These are phyloP conservation scores for Ctenopoma kingsleyae DNA, from an alignment of 2,797 vertebrate species.

Conservation along the genomic window DNA sequence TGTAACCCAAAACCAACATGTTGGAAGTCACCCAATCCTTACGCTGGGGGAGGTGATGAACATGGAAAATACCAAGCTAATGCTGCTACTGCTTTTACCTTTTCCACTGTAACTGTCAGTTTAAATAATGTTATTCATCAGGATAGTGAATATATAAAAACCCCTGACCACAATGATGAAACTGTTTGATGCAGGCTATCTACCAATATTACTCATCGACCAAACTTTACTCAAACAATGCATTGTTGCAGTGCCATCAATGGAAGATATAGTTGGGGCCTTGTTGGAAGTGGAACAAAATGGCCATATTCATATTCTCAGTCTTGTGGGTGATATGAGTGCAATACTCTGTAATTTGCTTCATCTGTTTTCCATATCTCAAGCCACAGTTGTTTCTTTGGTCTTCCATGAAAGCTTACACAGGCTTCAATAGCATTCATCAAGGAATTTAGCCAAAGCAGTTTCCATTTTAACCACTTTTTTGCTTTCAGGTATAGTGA, in stretches of 20 bases:
- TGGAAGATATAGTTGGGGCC: conserved; percentile 23
- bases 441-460: conserved; percentile 59
- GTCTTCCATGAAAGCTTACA: conserved; percentile 52
- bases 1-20: conserved; percentile 63
- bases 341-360: conserved; percentile 57
- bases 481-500: conserved; percentile 44
- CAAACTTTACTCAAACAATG: conserved; percentile 29
- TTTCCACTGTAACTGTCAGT: conserved; percentile 51
- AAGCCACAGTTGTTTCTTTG: conserved; percentile 65
- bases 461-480: conserved; percentile 47
- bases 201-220: conserved; percentile 26
- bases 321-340: conserved; percentile 68
- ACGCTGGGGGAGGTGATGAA: conserved; percentile 66
- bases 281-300: conserved; percentile 57
- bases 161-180: conserved; percentile 16
- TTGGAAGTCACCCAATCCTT: conserved; percentile 67
- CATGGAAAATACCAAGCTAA: conserved; percentile 60
- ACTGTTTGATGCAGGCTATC: not conserved
- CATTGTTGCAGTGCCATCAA: conserved; percentile 38
- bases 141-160: conserved; percentile 21
- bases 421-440: conserved; percentile 43
- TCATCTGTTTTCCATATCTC: conserved; percentile 77
- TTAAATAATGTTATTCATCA: conserved; percentile 22
- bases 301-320: conserved; percentile 56
- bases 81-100: conserved; percentile 47